Evolutionary conservation across 2,888 invertebrate genomes (phyloP).

Genomic region (Dasypogon diadema): DNA sequence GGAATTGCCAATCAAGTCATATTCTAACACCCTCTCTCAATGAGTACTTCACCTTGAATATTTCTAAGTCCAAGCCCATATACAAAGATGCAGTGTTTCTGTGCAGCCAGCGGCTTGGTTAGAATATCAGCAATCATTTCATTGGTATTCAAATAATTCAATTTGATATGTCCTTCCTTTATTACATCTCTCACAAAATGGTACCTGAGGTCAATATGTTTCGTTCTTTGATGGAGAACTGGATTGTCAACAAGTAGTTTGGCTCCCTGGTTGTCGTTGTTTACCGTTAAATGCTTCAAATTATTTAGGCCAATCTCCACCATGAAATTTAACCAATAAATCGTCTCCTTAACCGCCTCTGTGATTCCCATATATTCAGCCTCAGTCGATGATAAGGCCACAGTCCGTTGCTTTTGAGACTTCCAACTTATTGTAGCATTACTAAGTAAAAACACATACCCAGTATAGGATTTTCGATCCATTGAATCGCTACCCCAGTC

Average conservation of each 20-base stretch:
- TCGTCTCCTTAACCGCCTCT: neutral
- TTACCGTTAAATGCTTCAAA: neutral
- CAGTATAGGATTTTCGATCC: neutral
- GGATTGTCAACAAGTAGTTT: conserved; percentile 1
- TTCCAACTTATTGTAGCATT: conserved; percentile 7
- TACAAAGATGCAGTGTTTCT: conserved; percentile 1
- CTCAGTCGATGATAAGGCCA: neutral
- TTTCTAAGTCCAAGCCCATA: neutral
- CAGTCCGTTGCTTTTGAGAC: neutral
- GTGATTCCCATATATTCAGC: neutral
- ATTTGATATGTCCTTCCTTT: conserved; percentile 22
- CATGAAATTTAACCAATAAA: conserved; percentile 7
- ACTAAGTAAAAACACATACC: neutral
- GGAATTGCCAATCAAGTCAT: too few species aligned
- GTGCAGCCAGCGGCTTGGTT: neutral
- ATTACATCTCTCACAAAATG: conserved; percentile 46
- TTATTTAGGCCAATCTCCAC: neutral
- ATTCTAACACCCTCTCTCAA: too few species aligned
- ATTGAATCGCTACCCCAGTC: neutral
- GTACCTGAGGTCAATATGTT: conserved; percentile 44
- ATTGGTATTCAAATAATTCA: conserved; percentile 30
- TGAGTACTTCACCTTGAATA: too few species aligned
- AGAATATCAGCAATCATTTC: conserved; percentile 50
- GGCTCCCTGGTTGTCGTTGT: conserved; percentile 36
- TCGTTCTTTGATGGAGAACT: conserved; percentile 51